Percentiles rank a stretch among this genome's conserved stretches.
Evolutionary conservation across 2,888 invertebrate genomes (phyloP).

Genomic region (Salticus scenicus): DNA sequence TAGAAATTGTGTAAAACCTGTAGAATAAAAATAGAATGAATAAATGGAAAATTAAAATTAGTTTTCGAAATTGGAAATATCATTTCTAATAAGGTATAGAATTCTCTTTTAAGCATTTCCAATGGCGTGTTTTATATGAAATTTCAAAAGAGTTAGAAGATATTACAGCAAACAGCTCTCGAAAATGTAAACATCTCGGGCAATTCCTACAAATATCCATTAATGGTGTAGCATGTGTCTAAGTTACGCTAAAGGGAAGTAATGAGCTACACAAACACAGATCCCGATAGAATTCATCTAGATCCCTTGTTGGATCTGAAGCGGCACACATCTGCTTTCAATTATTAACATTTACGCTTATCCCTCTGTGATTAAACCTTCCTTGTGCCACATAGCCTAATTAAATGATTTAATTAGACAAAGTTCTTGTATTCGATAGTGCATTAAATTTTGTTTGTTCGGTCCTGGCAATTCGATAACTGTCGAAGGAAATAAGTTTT

Average conservation of each 20-base stretch:
- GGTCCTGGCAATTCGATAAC: not conserved
- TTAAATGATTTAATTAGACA: constrained; percentile 12
- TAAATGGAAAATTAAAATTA: too few relatives aligned
- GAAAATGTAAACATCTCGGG: not conserved
- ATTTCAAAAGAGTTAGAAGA: not conserved
- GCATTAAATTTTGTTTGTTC: constrained; percentile 3
- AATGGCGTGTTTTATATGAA: too few relatives aligned
- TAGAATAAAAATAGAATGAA: too few relatives aligned
- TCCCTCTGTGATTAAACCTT: constrained; percentile 1
- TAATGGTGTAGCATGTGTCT: not conserved
- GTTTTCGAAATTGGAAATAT: too few relatives aligned
- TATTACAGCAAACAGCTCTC: not conserved
- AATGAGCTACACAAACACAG: not conserved
- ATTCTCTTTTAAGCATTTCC: too few relatives aligned
- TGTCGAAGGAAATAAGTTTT: not conserved
- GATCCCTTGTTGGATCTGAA: not conserved
- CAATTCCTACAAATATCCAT: not conserved
- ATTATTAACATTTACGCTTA: constrained; percentile 17
- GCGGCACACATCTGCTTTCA: not conserved
- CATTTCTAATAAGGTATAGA: too few relatives aligned
- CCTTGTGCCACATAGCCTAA: not conserved
- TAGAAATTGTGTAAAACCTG: too few relatives aligned
- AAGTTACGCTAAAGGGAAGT: not conserved
- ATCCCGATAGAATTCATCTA: not conserved
- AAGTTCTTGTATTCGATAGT: not conserved